These are phyloP conservation scores for Ctenosaura bakeri DNA, from an alignment of 2,797 vertebrate genomes.

Conservation along the genomic window DNA sequence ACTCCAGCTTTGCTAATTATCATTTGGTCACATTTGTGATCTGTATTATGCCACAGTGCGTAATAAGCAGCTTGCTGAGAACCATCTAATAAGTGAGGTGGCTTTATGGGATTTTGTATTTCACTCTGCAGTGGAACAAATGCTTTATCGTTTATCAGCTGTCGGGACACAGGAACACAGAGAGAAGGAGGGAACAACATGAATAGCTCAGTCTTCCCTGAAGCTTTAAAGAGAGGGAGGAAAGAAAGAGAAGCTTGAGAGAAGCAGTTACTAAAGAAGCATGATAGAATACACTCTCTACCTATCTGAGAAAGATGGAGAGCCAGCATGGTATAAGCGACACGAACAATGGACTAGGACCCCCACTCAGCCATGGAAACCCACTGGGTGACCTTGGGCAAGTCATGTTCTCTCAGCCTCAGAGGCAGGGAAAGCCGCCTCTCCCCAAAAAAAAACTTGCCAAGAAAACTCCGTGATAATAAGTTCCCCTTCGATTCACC, in stretches of 20 bases:
- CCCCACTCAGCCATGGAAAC: too few relatives aligned
- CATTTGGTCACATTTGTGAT: slow-evolving; percentile 78
- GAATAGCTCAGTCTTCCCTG: slow-evolving; percentile 19
- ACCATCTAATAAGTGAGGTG: slow-evolving; percentile 74
- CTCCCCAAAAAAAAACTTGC: too few relatives aligned
- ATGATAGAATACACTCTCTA: slow-evolving; percentile 11
- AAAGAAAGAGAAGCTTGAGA: slow-evolving; percentile 16
- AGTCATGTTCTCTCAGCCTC: too few relatives aligned
- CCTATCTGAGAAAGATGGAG: neutral
- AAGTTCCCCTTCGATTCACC: too few relatives aligned
- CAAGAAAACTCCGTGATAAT: too few relatives aligned
- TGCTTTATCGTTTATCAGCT: slow-evolving; percentile 64
- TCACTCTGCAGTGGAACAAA: slow-evolving; percentile 68
- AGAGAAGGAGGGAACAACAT: slow-evolving; percentile 43
- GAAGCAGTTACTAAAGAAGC: slow-evolving; percentile 20
- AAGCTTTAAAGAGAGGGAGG: slow-evolving; percentile 44
- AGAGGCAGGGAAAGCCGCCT: too few relatives aligned
- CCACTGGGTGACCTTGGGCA: too few relatives aligned
- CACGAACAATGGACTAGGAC: too few relatives aligned
- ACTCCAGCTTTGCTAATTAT: slow-evolving; percentile 80
- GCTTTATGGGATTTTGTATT: slow-evolving; percentile 76
- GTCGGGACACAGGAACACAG: slow-evolving; percentile 29
- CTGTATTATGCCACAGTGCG: slow-evolving; percentile 75
- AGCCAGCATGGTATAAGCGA: too few relatives aligned
- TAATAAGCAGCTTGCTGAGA: slow-evolving; percentile 79